Conservation (phyloP, 1,140 invertebrate species). For the Drosophila pallidifrons region DNA sequence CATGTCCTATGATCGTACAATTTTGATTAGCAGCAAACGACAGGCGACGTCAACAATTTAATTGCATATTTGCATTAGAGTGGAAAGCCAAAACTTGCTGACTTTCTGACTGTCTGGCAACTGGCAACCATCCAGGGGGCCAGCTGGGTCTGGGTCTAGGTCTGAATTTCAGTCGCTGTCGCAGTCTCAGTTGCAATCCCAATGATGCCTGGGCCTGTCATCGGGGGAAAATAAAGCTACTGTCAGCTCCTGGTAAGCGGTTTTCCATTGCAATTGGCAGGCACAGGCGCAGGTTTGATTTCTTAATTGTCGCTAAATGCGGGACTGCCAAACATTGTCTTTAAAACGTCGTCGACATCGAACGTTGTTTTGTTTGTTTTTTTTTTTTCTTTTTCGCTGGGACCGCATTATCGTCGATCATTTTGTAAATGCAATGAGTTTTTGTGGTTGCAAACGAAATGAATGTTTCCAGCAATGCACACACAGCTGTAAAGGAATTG, state of each 20-base stretch:
- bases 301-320: slow-evolving; percentile 84
- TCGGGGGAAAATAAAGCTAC: slow-evolving; percentile 26
- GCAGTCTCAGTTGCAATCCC: slow-evolving; percentile 25
- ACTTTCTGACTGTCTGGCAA: neutral
- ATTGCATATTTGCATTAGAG: slow-evolving; percentile 82
- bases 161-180: neutral
- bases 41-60: slow-evolving; percentile 77
- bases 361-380: slow-evolving; percentile 36
- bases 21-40: slow-evolving; percentile 68
- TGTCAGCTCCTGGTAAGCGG: slow-evolving; percentile 63
- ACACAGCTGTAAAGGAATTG: slow-evolving; percentile 71
- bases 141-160: slow-evolving; percentile 11
- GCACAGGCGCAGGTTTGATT: slow-evolving; percentile 75
- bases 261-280: slow-evolving; percentile 67
- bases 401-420: slow-evolving; percentile 74
- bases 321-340: slow-evolving; percentile 69
- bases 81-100: slow-evolving; percentile 53
- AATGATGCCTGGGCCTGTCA: slow-evolving; percentile 49
- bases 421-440: slow-evolving; percentile 73
- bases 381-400: too few relatives aligned
- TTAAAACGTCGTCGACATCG: slow-evolving; percentile 31
- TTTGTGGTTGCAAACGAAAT: slow-evolving; percentile 78
- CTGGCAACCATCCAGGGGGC: slow-evolving; percentile 2
- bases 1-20: slow-evolving; percentile 72
- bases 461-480: slow-evolving; percentile 54